Evolutionary conservation across 2,797 vertebrate species (phyloP), one percentile per base, ranked within the genome.

Genomic region (Pipistrellus nathusii): DNA sequence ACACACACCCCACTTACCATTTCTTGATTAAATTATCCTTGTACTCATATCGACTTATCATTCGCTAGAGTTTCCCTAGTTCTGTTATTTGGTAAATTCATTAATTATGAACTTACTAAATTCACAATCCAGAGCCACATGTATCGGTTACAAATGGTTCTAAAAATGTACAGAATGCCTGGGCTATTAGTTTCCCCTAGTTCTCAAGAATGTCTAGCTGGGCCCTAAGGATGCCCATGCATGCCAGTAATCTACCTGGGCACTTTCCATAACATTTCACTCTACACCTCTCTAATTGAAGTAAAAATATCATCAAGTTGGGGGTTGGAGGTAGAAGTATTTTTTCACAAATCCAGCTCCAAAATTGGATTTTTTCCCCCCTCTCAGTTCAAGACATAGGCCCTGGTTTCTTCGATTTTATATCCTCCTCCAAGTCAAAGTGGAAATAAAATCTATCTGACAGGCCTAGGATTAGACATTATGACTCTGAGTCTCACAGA

Each of bases 41-140:
- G 38, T 32, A 44, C 41, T 69, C 59, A 51, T 7, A 41, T 5
- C 27, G 69, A 10, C 8, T 87, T 82, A 41, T 11, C 69, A 91
- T 51, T 51, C n/a, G 35, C 69, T 76, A 30, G 21, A 44, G 62
- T 62, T 87, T 53, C 93, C 71, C 87, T 2, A 81, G n/a, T 69
- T 81, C 27, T 75, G 32, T 41, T 78, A 87, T 32, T 94, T 69
- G 38, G 38, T 64, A 81, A 90, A n/a, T 51, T 82, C 48, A 75
- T 75, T 76, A 57, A 55, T 68, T 68, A 76, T 59, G 59, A 87
- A 66, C 23, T 55, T 55, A 55, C 53, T 55, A 55, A 21, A 21
- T 87, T 81, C 59, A 71, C 44, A 59, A 84, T 44, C 62, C 69
- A 88, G 53, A 89, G 69, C 30, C 25, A 62, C 46, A 51, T 46